Conservation (phyloP, 1,140 invertebrate species). For the Nephotettix cincticeps region DNA sequence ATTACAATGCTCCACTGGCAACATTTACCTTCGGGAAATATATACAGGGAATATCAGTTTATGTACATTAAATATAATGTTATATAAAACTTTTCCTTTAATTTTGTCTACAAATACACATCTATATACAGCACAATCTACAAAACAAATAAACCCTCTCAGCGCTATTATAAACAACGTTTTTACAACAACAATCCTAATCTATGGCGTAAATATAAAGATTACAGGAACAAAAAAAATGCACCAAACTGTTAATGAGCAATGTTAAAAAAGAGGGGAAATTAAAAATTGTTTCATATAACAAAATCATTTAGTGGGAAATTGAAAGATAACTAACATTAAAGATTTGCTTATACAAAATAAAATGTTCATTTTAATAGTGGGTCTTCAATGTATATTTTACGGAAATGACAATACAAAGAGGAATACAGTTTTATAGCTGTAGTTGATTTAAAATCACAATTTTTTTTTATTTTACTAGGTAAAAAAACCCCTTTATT, state of each 20-base stretch:
- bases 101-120: background rate
- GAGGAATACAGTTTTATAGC: too few relatives aligned
- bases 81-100: background rate
- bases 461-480: background rate
- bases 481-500: background rate
- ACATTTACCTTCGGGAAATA: background rate
- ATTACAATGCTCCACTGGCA: background rate
- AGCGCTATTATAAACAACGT: background rate
- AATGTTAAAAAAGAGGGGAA: background rate
- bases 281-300: background rate
- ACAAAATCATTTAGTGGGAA: too few relatives aligned
- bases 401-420: too few relatives aligned
- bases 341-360: too few relatives aligned
- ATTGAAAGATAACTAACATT: too few relatives aligned
- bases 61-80: background rate
- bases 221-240: background rate
- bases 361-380: too few relatives aligned
- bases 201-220: background rate
- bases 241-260: background rate
- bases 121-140: constrained; percentile 7
- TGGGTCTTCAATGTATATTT: too few relatives aligned
- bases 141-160: background rate
- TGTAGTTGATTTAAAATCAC: too few relatives aligned
- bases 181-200: constrained; percentile 14
- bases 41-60: background rate